Evolutionary conservation across 2,888 invertebrate species (phyloP).

Genomic region (Mechanitis mazaeus): DNA sequence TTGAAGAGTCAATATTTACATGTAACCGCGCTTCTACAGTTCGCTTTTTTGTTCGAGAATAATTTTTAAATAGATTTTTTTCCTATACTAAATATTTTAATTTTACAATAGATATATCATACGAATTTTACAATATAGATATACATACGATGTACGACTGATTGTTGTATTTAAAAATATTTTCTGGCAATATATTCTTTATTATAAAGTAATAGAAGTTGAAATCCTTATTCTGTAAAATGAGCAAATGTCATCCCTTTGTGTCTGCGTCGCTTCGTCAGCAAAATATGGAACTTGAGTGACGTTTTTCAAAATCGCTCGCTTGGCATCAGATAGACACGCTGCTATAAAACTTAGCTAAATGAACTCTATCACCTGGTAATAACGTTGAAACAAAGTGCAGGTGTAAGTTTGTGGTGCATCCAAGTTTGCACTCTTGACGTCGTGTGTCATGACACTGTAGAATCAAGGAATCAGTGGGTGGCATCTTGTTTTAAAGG

Average conservation of each 20-base stretch:
- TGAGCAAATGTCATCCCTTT: constrained; percentile 39
- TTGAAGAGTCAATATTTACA: neutral
- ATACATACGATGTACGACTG: neutral
- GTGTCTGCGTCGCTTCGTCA: constrained; percentile 38
- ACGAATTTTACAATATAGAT: too few species aligned
- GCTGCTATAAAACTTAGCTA: constrained; percentile 16
- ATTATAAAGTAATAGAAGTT: constrained; percentile 6
- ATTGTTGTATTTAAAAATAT: neutral
- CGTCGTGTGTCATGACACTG: constrained; percentile 43
- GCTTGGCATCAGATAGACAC: constrained; percentile 30
- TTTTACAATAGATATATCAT: too few species aligned
- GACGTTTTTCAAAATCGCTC: constrained; percentile 49
- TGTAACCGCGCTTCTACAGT: neutral
- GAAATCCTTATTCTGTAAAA: constrained; percentile 18
- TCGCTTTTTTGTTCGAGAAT: too few species aligned
- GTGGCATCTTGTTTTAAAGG: constrained; percentile 26
- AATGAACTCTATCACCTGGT: constrained; percentile 23
- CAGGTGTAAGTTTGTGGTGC: constrained; percentile 22
- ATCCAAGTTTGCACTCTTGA: constrained; percentile 44
- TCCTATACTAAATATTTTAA: too few species aligned
- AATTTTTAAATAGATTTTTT: too few species aligned
- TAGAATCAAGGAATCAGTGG: constrained; percentile 38
- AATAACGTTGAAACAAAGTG: constrained; percentile 23
- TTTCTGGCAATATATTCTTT: neutral
- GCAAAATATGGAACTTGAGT: constrained; percentile 37